A percentile compares a stretch with the other conserved stretches of the same genome.
These are phyloP conservation scores for Cerastis leucographa DNA, from an alignment of 2,888 invertebrate genomes.

Conservation along the genomic window DNA sequence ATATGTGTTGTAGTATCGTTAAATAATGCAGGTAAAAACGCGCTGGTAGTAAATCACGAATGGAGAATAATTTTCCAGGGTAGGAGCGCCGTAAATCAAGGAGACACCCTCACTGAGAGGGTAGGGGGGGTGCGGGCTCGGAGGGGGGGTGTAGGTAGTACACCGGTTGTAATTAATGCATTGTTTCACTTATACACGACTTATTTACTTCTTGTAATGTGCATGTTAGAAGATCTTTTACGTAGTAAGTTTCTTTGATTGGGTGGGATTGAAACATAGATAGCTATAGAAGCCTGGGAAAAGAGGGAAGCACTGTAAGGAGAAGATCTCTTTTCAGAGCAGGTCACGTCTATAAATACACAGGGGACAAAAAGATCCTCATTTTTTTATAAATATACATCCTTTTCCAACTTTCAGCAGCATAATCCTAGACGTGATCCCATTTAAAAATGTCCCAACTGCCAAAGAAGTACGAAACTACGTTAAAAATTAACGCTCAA, in stretches of 20 bases:
- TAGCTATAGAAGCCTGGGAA: neutral
- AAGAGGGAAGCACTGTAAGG: neutral
- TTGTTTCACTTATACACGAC: slow-evolving; percentile 67
- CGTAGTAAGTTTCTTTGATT: slow-evolving; percentile 24
- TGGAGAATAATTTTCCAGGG: slow-evolving; percentile 82
- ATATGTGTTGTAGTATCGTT: slow-evolving; percentile 55
- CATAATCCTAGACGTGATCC: neutral
- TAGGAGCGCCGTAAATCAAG: slow-evolving; percentile 74
- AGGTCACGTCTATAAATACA: too few relatives aligned
- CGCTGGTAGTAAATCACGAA: slow-evolving; percentile 81
- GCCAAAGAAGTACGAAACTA: neutral
- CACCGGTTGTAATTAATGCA: slow-evolving; percentile 68
- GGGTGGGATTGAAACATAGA: neutral
- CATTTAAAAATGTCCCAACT: neutral
- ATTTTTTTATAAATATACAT: too few relatives aligned
- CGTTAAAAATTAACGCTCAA: slow-evolving; percentile 26
- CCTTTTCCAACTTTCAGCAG: neutral
- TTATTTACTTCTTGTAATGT: slow-evolving; percentile 55
- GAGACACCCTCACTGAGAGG: slow-evolving; percentile 60
- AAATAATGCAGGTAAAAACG: slow-evolving; percentile 81
- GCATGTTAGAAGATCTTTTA: slow-evolving; percentile 49
- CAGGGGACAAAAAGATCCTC: neutral
- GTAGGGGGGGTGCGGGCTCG: slow-evolving; percentile 3
- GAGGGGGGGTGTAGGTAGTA: slow-evolving; percentile 29
- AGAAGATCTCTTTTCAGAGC: too few relatives aligned